Base-by-base conservation (phyloP, 2,888 invertebrate genomes). In the Hedya salicella region DNA sequence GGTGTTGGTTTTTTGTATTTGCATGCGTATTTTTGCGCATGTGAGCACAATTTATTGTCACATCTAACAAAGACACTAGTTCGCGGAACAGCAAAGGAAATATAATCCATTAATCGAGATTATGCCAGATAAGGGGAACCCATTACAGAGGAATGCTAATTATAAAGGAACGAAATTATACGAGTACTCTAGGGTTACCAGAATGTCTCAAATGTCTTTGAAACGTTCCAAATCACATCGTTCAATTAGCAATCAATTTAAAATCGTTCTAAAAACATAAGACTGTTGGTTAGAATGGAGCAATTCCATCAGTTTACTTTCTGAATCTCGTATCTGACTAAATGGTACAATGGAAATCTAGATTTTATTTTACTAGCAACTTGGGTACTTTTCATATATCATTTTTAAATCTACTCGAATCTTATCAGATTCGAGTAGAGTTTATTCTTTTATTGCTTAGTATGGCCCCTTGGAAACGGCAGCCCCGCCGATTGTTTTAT, bases 161-260 rank as follows among this genome's bases (percentile, higher is more conserved):
- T n/a, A n/a, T n/a, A n/a, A n/a, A n/a, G n/a, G n/a, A n/a, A n/a
- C n/a, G n/a, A n/a, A n/a, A n/a, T n/a, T n/a, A n/a, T n/a, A n/a
- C n/a, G n/a, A n/a, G n/a, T n/a, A n/a, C n/a, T n/a, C n/a, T 25
- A 25, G 6, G 6, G 25, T 25, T 36, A 36, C 36, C 36, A 36
- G 9, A 36, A 5, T 36, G 36, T 6, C 25, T 25, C 25, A n/a
- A n/a, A n/a, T n/a, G n/a, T n/a, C n/a, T n/a, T n/a, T n/a, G 3
- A 25, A 25, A 25, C 25, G 25, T 5, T 3, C 36, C 11, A 36
- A 48, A 21, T 21, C n/a, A 13, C 48, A 13, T 61, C 48, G 21
- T 50, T 36, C 61, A 19, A 52, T 52, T 16, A 44, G 42, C 52
- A 62, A 13, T 62, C 11, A 62, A 62, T 62, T 44, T 14, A 14